Conservation (phyloP, 2,888 invertebrate species). For the Vesta saturnalis region DNA sequence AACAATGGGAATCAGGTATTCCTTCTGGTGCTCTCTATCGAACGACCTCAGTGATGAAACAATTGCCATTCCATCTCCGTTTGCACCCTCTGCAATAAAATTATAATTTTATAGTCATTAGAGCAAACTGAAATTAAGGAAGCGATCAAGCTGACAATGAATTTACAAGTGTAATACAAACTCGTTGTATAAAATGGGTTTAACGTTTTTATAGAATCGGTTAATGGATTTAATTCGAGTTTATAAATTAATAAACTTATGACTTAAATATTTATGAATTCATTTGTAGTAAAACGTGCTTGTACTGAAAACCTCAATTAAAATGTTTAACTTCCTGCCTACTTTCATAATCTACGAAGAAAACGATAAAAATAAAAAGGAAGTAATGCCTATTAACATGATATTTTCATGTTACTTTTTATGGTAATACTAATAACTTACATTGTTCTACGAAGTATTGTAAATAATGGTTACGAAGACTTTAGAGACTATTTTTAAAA, state of each 20-base stretch:
- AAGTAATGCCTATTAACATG: too few relatives aligned
- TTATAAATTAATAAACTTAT: background rate
- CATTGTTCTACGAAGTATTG: too few relatives aligned
- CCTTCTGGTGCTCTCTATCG: conserved; percentile 95
- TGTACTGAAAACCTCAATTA: background rate
- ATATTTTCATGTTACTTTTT: too few relatives aligned
- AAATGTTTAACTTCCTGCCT: too few relatives aligned
- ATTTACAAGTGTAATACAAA: conserved; percentile 16
- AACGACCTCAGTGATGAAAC: conserved; percentile 94
- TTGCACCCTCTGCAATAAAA: conserved; percentile 81
- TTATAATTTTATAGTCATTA: conserved; percentile 29
- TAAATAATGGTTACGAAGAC: too few relatives aligned
- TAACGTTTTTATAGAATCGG: too few relatives aligned
- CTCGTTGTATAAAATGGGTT: too few relatives aligned
- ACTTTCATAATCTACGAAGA: too few relatives aligned
- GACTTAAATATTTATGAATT: background rate
- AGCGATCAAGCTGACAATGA: conserved; percentile 18
- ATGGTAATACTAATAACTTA: too few relatives aligned
- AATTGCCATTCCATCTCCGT: conserved; percentile 97
- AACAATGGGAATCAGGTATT: conserved; percentile 95
- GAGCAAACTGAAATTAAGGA: conserved; percentile 22
- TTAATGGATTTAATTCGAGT: background rate
- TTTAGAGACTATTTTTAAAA: too few relatives aligned
- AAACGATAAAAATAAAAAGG: too few relatives aligned
- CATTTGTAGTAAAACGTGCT: background rate